These are phyloP conservation scores for Holacanthella duospinosa DNA, from an alignment of 2,888 invertebrate genomes.

Conservation along the genomic window DNA sequence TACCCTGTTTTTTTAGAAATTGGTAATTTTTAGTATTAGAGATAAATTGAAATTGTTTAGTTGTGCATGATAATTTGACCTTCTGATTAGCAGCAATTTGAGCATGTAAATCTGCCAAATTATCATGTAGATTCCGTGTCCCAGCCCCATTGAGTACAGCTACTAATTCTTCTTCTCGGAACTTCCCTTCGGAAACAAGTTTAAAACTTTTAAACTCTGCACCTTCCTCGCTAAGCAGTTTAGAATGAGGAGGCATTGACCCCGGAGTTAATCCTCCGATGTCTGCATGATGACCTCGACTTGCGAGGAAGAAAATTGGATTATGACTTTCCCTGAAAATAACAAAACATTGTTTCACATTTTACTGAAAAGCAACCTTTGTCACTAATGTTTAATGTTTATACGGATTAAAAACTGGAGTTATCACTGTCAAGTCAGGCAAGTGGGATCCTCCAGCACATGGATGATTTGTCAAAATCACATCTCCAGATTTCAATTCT, in stretches of 20 bases:
- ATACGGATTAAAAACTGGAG: conserved; percentile 67
- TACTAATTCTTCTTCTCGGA: conserved; percentile 62
- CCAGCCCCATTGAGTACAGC: conserved; percentile 54
- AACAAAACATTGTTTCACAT: no score
- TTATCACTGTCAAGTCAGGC: conserved; percentile 96
- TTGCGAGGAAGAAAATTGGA: conserved; percentile 78
- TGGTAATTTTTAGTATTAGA: not conserved
- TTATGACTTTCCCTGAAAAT: conserved; percentile 9
- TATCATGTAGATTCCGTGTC: conserved; percentile 59
- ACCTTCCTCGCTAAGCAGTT: conserved; percentile 74
- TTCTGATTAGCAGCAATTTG: conserved; percentile 95
- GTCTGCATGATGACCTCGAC: conserved; percentile 96
- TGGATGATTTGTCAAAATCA: conserved; percentile 91
- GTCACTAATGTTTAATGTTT: no score
- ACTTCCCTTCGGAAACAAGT: conserved; percentile 66
- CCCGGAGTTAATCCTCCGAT: conserved; percentile 86
- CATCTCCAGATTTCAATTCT: conserved; percentile 71
- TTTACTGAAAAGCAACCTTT: not conserved
- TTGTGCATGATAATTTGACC: no score
- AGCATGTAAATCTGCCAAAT: conserved; percentile 89
- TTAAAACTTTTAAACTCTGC: conserved; percentile 88
- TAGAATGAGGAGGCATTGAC: conserved; percentile 94
- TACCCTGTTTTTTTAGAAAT: conserved; percentile 49
- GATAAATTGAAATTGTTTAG: not conserved
- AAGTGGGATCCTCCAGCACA: conserved; percentile 94